Base-by-base conservation (phyloP, 53 echinoderm and acorn worm species). In the Mesocentrotus franciscanus region DNA sequence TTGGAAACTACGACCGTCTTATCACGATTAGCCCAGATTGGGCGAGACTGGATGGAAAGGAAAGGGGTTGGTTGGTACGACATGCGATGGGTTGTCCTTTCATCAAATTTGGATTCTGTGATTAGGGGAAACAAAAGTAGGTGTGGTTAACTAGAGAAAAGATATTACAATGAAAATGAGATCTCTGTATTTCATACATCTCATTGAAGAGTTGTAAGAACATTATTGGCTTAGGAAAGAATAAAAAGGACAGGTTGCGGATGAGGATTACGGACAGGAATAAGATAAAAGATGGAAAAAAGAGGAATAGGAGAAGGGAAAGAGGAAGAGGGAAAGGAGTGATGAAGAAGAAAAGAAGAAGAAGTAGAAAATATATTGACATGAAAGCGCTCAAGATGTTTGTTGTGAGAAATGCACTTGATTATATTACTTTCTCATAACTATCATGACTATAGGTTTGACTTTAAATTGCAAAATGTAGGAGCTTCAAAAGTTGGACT, bases 41-140 rank as follows among this genome's bases (percentile, higher is more conserved):
- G 95, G 60, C 95, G 96, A 70, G 94, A 93, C 22, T 95, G 85
- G 30, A 89, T 79, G 29, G 27, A 27, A 8, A 96, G 96, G 56
- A 98, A 96, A 1, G 97, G 97, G 97, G 97, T 98, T 18, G 97
- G 97, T 36, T 97, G 97, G 95, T 95, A 99, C 18, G 99, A 97
- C 93, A 96, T 98, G 49, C 97, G 95, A 57, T 98, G 97, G 34
- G 98, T 99, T 42, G 99, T 98, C 71, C 97, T 90, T 61, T 74
- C 97, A 75, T 97, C 98, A 91, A 99, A 99, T 61, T 96, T 95
- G 35, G 96, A 81, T 26, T 92, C 99, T 99, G 83, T 85, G 58
- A 85, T 85, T 85, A 57, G 85, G 56, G 16, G 57, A 85, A 57
- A 57, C 3, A 30, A 36, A 27, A 72, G 6, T 70, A 13, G 79